These are phyloP conservation scores for Erebia ligea DNA, from an alignment of 2,888 invertebrate genomes.

Conservation along the genomic window DNA sequence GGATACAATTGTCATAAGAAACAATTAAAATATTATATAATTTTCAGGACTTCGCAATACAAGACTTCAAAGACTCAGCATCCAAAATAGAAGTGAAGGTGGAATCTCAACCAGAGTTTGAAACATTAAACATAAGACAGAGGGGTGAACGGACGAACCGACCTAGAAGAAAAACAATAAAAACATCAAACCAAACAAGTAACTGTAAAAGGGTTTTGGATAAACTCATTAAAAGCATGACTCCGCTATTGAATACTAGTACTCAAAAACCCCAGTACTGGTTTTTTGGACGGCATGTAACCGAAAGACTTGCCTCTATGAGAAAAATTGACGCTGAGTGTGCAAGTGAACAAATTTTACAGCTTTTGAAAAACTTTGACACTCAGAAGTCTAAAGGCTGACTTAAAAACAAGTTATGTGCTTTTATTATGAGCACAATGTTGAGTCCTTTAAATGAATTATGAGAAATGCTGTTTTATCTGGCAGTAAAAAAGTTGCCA, in stretches of 20 bases:
- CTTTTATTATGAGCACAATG: too few relatives aligned
- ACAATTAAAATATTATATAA: slow-evolving; percentile 13
- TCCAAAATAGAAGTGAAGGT: slow-evolving; percentile 53
- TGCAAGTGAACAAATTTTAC: slow-evolving; percentile 61
- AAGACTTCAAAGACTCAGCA: slow-evolving; percentile 39
- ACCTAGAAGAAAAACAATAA: slow-evolving; percentile 52
- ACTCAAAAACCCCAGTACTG: slow-evolving; percentile 53
- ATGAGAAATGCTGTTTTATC: too few relatives aligned
- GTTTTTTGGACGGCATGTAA: slow-evolving; percentile 71
- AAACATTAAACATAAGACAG: slow-evolving; percentile 57
- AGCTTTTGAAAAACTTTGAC: slow-evolving; percentile 22
- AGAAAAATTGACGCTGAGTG: slow-evolving; percentile 58
- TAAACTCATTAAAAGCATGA: slow-evolving; percentile 63
- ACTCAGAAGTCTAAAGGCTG: neutral
- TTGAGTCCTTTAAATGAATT: too few relatives aligned
- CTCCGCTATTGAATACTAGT: slow-evolving; percentile 49
- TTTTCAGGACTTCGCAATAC: slow-evolving; percentile 48
- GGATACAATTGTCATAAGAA: too few relatives aligned
- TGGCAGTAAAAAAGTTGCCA: too few relatives aligned
- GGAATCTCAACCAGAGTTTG: slow-evolving; percentile 53
- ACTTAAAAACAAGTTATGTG: neutral
- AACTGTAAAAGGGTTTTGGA: slow-evolving; percentile 63
- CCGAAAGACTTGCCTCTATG: slow-evolving; percentile 65
- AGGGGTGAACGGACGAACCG: slow-evolving; percentile 60
- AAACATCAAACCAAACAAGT: slow-evolving; percentile 44